Evolutionary conservation across 2,797 vertebrate genomes (phyloP).

Genomic region (Megaceryle alcyon): DNA sequence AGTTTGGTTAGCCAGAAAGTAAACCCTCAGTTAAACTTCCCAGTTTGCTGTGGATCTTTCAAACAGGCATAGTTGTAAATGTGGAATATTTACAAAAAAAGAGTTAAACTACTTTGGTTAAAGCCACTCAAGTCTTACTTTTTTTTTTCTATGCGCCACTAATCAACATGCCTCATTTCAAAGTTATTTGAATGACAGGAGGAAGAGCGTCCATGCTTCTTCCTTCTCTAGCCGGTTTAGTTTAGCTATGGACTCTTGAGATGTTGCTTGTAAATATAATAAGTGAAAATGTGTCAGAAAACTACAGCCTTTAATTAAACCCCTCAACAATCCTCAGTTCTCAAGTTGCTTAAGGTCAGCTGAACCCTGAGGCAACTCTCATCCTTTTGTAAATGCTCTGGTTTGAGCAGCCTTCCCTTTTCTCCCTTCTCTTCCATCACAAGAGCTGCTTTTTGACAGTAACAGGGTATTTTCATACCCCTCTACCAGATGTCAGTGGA

Average conservation of each 20-base stretch:
- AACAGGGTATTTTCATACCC: background rate
- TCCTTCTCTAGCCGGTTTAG: background rate
- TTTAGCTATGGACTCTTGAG: background rate
- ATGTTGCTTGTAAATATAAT: background rate
- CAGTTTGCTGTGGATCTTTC: background rate
- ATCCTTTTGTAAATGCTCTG: background rate
- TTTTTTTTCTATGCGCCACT: background rate
- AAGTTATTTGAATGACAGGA: background rate
- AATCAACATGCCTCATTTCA: background rate
- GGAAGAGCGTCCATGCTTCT: background rate
- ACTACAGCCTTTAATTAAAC: background rate
- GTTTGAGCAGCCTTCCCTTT: background rate
- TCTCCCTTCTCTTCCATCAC: background rate
- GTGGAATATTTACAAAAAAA: background rate
- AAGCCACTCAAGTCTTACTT: background rate
- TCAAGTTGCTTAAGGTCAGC: background rate
- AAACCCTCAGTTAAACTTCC: background rate
- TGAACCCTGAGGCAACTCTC: background rate
- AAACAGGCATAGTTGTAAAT: background rate
- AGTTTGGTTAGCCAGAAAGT: slow-evolving; percentile 24
- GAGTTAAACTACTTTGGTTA: background rate
- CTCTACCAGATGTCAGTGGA: background rate
- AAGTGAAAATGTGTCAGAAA: background rate
- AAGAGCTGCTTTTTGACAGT: background rate
- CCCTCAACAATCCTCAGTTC: background rate